Base-by-base conservation (phyloP, 2,797 vertebrate species). In the Oreortyx pictus region DNA sequence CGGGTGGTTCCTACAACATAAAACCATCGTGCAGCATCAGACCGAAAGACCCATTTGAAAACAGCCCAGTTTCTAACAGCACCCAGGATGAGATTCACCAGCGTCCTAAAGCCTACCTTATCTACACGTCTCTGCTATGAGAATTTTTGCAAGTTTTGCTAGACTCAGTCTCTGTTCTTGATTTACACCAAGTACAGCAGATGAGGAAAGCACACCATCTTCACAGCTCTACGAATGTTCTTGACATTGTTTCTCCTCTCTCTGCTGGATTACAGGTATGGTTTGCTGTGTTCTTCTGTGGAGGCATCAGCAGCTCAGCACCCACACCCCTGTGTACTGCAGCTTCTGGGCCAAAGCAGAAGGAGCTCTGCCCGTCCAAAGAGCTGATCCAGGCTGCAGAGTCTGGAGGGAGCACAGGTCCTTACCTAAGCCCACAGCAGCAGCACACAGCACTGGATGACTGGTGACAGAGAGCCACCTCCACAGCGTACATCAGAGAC, bases 11-110 rank as follows among this genome's bases (percentile, higher is more conserved):
- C 41, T 77, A 57, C 46, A 71, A 64, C 3, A 1, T 16, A 31
- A 50, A 39, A 35, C 8, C 31, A 31, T 22, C 31, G 14, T 41
- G 37, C 0, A 0, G 23, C 5, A 8, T 77, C 39, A 60, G 35
- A 74, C 6, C 25, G 31, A 61, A 82, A 76, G 14, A 18, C 31
- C 5, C 13, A 39, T 62, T 82, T 86, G 9, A 43, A 41, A 64
- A 3, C 43, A 74, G 41, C 3, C 22, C 57, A 72, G 16, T 50
- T 80, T 70, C 83, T 62, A 77, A 25, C 41, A 57, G 50, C 50
- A 66, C 29, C 44, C 11, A 20, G 27, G 80, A 52, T 14, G 24
- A 64, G 20, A 47, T 14, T 7, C 35, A 19, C 16, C 7, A 31
- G 33, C 1, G 0, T 31, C 59, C 47, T 60, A 12, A 56, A 76